Base-by-base conservation (phyloP, 2,888 invertebrate species). In the Metalampra italica region DNA sequence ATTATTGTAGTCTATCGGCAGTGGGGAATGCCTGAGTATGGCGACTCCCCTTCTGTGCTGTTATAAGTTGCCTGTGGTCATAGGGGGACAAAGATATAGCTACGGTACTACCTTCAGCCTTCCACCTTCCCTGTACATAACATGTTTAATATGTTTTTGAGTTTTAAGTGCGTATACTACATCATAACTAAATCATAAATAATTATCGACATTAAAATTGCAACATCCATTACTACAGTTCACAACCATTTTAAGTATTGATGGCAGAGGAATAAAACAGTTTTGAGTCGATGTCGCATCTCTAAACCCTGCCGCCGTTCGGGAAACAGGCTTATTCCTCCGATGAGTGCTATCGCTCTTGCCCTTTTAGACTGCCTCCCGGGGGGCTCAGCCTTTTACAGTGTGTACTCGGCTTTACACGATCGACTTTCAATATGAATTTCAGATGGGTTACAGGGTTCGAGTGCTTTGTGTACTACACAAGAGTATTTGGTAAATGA, bases 301-400 rank as follows among this genome's bases (percentile, higher is more conserved):
- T 63, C 75, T 87, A 85, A 88, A 83, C 85, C 86, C 71, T 72
- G 71, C 66, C 79, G 84, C n/a, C n/a, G n/a, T n/a, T 78, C 81
- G 86, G 82, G 82, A 89, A 89, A 88, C 89, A 88, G 76, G 89
- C 89, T 89, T 89, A 89, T 86, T 86, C 85, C 75, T 74, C 68
- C 82, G 82, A 85, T 85, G 86, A 85, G 86, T 85, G 85, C 82
- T 83, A 80, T 80, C 75, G 73, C 66, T 75, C 74, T 67, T 75
- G 82, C 82, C 82, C 84, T 83, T 78, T 82, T 75, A 79, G 78
- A 71, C 71, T 70, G 57, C 67, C 71, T 79, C 84, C 82, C 79
- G 65, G 82, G 84, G 85, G 79, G 77, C 75, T 79, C 73, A 82
- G 81, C 82, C 84, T 86, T 83, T 85, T 80, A 84, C 84, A 79